Conservation (phyloP, 2,113 vertebrate species). For the Psilopogon haemacephalus region DNA sequence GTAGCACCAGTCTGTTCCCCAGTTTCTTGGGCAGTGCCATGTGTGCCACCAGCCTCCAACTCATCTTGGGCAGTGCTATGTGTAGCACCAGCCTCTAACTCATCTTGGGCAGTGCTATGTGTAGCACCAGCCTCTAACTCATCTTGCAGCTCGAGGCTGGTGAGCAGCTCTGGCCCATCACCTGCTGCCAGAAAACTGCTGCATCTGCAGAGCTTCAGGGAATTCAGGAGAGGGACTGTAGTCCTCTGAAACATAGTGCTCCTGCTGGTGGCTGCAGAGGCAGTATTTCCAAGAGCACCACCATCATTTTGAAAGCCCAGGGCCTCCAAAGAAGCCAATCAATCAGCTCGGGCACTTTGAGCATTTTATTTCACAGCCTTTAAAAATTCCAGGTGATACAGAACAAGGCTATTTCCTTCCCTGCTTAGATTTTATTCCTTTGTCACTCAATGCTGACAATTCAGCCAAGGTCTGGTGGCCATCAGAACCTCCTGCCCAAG, state of each 20-base stretch:
- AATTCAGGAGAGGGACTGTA: slow-evolving; percentile 5
- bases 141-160: neutral
- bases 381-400: neutral
- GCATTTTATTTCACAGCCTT: neutral
- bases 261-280: neutral
- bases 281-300: neutral
- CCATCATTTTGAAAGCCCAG: neutral
- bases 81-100: neutral
- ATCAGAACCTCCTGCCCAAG: neutral
- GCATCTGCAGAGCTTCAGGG: slow-evolving; percentile 34
- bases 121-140: neutral
- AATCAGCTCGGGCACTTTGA: neutral
- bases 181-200: slow-evolving; percentile 49
- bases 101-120: neutral
- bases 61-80: neutral
- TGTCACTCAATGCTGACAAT: neutral
- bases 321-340: neutral
- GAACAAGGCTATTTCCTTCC: neutral
- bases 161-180: slow-evolving; percentile 5
- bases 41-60: neutral
- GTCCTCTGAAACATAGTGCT: neutral
- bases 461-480: neutral
- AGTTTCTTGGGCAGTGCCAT: too few relatives aligned
- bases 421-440: neutral
- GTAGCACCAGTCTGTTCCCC: neutral